Base-by-base conservation (phyloP, 2,797 vertebrate species). In the Discoglossus pictus region DNA sequence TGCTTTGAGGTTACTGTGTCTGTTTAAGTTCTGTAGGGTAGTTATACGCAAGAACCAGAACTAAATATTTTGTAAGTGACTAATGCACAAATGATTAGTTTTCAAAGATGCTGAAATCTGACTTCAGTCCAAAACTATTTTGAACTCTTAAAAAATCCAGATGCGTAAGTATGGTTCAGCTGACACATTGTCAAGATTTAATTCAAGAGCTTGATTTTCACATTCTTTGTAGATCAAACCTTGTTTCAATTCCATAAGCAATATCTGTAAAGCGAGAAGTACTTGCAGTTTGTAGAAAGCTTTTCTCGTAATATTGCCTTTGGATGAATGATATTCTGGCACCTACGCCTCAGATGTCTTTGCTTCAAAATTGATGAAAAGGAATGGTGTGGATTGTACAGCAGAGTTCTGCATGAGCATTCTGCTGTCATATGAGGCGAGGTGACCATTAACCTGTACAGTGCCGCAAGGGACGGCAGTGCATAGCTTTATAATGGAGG, bases 251-350 rank as follows among this genome's bases (percentile, higher is more conserved):
- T 15, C 55, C 35, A 24, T 35, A 31, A 60, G 55, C 46, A 35
- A 52, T 40, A 23, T 59, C 13, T 68, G 47, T 24, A 18, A 36
- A 43, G 46, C n/a, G 38, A 68, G 46, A 36, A 25, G 8, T 34
- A 52, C 50, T 60, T 52, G 21, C 38, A 43, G 46, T 42, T 36
- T 56, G 52, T 40, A 38, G 48, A 60, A 43, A 52, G 46, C 54
- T 51, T 67, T 59, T 23, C 18, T 38, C 11, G 17, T 52, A 52
- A 52, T 68, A 52, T 68, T 36, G 55, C 65, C 55, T 36, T 27
- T 35, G 53, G 43, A 50, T 48, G 53, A 66, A 24, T 47, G 34
- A 56, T 47, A 39, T 47, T 39, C 53, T 31, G 38, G 53, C 54
- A 67, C 31, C 27, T n/a, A 34, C 17, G 23, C 23, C 64, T 59